These are phyloP conservation scores for Drosophila busckii DNA, from an alignment of 1,140 invertebrate species.

Conservation along the genomic window DNA sequence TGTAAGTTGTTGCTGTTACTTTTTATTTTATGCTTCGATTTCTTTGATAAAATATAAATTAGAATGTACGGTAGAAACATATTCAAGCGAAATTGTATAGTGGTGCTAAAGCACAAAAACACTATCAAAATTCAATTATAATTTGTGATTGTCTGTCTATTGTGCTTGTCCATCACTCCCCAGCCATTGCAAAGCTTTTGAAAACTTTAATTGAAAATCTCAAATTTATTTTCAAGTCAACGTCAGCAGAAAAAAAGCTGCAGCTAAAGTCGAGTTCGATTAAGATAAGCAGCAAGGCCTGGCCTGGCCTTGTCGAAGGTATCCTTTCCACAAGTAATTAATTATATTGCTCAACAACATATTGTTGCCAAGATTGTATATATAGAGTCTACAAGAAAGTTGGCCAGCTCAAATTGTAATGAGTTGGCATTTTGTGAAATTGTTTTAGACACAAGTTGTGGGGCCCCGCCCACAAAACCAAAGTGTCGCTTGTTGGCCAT, in stretches of 20 bases:
- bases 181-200: conserved; percentile 35
- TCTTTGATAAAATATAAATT: too few species aligned
- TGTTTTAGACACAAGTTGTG: conserved; percentile 41
- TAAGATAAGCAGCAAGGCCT: conserved; percentile 4
- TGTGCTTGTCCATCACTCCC: background rate
- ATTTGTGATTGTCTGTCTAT: conserved; percentile 40
- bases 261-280: conserved; percentile 19
- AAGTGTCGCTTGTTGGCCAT: conserved; percentile 43
- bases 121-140: conserved; percentile 60
- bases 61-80: too few species aligned
- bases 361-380: too few species aligned
- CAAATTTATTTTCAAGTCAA: conserved; percentile 70
- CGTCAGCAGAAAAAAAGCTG: conserved; percentile 61
- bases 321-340: too few species aligned
- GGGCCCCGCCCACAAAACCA: conserved; percentile 18
- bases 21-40: too few species aligned
- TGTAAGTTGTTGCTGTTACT: too few species aligned
- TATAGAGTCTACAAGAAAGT: conserved; percentile 27
- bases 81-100: too few species aligned
- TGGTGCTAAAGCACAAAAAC: conserved; percentile 4
- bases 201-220: conserved; percentile 72
- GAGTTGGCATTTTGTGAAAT: conserved; percentile 70
- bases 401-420: conserved; percentile 63
- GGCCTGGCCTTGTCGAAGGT: too few species aligned
- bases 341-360: conserved; percentile 4